These are phyloP conservation scores for Alethe diademata DNA, from an alignment of 2,113 vertebrate species.

Conservation along the genomic window DNA sequence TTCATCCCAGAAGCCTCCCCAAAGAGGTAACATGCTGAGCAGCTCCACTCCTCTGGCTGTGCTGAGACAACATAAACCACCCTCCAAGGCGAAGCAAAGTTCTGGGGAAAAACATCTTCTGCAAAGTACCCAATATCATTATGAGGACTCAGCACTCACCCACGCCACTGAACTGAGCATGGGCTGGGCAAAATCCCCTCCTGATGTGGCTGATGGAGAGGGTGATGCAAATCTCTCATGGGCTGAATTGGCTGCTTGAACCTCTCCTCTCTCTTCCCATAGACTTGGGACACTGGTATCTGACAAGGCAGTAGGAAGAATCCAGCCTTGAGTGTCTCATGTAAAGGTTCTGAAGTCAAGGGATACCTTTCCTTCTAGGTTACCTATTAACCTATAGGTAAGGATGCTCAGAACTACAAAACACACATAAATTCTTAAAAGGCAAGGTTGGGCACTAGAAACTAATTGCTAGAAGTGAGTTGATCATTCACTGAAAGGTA, in stretches of 20 bases:
- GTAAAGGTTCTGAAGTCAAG: neutral
- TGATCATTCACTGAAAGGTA: neutral
- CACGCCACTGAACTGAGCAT: neutral
- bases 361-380: neutral
- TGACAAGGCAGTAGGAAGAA: neutral
- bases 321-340: neutral
- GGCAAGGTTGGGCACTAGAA: neutral
- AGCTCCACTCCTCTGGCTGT: neutral
- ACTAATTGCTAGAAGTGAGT: neutral
- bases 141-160: accelerated
- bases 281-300: neutral
- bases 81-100: neutral
- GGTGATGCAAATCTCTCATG: neutral
- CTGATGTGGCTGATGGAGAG: neutral
- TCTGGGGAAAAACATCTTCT: neutral
- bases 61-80: neutral
- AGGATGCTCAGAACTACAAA: neutral
- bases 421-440: neutral
- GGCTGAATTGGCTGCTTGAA: neutral
- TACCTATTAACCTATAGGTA: neutral
- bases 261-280: neutral
- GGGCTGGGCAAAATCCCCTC: neutral
- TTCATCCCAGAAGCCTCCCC: neutral
- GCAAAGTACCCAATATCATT: neutral
- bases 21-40: neutral